A percentile compares a stretch with the other conserved stretches of the same genome.
These are phyloP conservation scores for Fragum whitleyi DNA, from an alignment of 2,888 invertebrate genomes.

Conservation along the genomic window DNA sequence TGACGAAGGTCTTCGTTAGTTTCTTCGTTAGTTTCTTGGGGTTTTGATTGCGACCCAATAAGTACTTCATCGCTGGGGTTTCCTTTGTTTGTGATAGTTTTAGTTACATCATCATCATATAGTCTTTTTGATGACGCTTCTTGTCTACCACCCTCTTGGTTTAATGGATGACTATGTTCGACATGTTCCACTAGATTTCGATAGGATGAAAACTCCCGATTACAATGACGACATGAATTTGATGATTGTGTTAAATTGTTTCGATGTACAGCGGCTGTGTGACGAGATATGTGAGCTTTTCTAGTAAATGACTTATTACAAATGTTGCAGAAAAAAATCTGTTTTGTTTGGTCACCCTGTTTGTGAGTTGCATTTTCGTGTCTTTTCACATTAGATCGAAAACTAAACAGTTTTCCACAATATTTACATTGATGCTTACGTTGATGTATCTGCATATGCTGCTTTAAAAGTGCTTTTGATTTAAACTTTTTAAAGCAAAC, in stretches of 20 bases:
- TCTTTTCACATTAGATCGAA: constrained; percentile 6
- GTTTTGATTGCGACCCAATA: not conserved
- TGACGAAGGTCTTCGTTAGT: not conserved
- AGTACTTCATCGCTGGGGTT: not conserved
- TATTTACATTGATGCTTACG: constrained; percentile 19
- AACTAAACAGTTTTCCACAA: constrained; percentile 6
- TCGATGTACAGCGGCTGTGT: constrained; percentile 23
- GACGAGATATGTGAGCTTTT: constrained; percentile 29
- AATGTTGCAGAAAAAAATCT: constrained; percentile 22
- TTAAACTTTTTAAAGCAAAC: constrained; percentile 8
- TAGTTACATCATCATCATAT: constrained; percentile 6
- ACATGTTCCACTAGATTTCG: constrained; percentile 19
- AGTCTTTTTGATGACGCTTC: not conserved
- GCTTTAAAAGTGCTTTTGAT: not conserved
- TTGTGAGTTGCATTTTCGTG: not conserved
- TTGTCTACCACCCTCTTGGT: constrained; percentile 14
- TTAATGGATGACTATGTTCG: constrained; percentile 3
- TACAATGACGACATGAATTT: constrained; percentile 22
- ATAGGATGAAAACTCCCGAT: constrained; percentile 10
- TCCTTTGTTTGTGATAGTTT: too few relatives aligned
- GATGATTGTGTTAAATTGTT: too few relatives aligned
- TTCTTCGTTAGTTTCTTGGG: not conserved
- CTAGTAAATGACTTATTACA: constrained; percentile 38
- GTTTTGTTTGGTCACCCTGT: not conserved
- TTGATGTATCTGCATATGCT: constrained; percentile 27